Percentiles rank a stretch among this genome's conserved stretches.
Evolutionary conservation across 2,113 vertebrate species (phyloP).

Genomic region (Elaphurus davidianus): DNA sequence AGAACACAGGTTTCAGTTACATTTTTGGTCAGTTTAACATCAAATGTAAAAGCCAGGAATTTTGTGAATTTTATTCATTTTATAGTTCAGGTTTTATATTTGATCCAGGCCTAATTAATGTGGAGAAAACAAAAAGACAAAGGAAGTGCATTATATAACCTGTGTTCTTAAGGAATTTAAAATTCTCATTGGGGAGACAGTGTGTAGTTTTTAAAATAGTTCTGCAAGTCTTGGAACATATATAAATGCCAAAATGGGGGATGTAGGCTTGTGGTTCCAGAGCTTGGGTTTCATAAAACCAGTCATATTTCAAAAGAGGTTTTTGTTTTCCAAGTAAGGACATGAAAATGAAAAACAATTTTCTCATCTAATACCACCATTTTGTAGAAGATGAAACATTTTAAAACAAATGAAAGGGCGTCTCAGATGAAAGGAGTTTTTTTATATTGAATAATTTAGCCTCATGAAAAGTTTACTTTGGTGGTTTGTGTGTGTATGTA

Average conservation of each 20-base stretch:
- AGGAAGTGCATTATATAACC: background rate
- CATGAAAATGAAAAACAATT: background rate
- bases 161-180: background rate
- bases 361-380: background rate
- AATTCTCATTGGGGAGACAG: background rate
- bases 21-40: constrained; percentile 2
- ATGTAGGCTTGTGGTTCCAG: background rate
- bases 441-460: background rate
- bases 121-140: background rate
- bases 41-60: constrained; percentile 22
- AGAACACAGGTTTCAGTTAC: background rate
- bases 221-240: background rate
- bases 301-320: constrained; percentile 37
- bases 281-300: background rate
- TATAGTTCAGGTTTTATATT: background rate
- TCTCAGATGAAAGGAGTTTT: constrained; percentile 28
- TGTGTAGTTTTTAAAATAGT: background rate
- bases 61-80: background rate
- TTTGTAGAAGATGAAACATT: constrained; percentile 7
- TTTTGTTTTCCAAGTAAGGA: constrained; percentile 47
- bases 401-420: background rate
- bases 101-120: background rate
- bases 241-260: background rate
- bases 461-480: background rate
- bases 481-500: background rate